Evolutionary conservation across 2,113 vertebrate genomes (phyloP).

Genomic region (Mormyrus iriodes): DNA sequence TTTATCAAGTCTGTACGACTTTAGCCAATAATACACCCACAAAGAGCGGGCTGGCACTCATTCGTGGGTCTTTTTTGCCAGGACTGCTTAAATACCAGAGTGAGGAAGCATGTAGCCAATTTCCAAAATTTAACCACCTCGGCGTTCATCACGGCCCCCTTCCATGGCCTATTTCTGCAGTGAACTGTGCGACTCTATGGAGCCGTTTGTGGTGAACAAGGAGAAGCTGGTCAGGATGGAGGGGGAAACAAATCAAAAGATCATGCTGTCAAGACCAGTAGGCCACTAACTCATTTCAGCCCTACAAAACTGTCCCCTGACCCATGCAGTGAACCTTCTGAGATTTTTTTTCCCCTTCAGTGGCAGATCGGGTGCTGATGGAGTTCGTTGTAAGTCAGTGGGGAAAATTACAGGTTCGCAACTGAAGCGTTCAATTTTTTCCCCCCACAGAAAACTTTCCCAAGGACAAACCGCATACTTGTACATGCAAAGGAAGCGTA

Average conservation of each 20-base stretch:
- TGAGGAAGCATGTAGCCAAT: background rate
- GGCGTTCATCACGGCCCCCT: background rate
- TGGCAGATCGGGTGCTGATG: background rate
- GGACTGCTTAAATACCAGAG: background rate
- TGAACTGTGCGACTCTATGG: background rate
- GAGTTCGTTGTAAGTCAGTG: background rate
- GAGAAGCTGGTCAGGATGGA: background rate
- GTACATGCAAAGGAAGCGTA: background rate
- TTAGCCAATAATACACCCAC: background rate
- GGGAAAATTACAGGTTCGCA: conserved; percentile 15
- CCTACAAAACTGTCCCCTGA: background rate
- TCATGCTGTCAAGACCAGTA: no score
- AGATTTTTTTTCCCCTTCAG: background rate
- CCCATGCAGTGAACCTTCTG: background rate
- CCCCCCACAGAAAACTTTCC: background rate
- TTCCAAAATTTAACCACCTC: background rate
- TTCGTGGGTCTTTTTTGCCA: background rate
- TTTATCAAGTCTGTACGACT: background rate
- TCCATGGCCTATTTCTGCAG: background rate
- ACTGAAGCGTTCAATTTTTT: background rate
- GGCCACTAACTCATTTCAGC: background rate
- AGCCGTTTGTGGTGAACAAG: background rate
- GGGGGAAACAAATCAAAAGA: background rate
- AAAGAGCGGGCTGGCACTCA: background rate
- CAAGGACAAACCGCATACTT: background rate